phyloP scores from a whole-genome alignment of 2,888 invertebrate genomes.

The Megastigmus dorsalis region DNA sequence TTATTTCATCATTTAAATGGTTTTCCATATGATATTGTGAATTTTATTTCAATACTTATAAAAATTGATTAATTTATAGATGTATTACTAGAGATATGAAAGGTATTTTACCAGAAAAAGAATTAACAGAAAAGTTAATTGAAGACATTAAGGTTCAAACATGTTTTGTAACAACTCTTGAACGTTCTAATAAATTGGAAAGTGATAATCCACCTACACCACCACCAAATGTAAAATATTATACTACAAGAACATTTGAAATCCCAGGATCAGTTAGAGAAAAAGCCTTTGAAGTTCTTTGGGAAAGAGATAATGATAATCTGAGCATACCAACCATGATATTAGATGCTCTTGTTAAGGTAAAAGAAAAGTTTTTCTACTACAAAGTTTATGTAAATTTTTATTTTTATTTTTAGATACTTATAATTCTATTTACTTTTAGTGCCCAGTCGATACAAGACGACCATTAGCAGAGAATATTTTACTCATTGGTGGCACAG shows the following conservation, averaged over 20 bases:
- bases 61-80: conserved; percentile 57
- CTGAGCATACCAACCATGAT: conserved; percentile 89
- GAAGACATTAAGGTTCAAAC: conserved; percentile 84
- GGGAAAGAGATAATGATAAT: conserved; percentile 88
- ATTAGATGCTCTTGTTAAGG: conserved; percentile 85
- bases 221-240: conserved; percentile 81
- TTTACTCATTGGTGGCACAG: conserved; percentile 90
- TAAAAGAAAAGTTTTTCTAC: conserved; percentile 60
- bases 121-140: conserved; percentile 72
- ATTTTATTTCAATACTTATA: too few species aligned
- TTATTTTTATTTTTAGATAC: conserved; percentile 33
- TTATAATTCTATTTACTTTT: too few species aligned
- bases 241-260: conserved; percentile 79
- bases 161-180: conserved; percentile 89
- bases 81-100: conserved; percentile 62
- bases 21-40: too few species aligned
- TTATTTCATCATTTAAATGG: background rate
- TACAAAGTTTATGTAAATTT: conserved; percentile 6
- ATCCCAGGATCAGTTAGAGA: conserved; percentile 86
- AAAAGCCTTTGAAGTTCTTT: conserved; percentile 88
- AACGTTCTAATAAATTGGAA: conserved; percentile 79
- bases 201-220: conserved; percentile 75
- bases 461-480: conserved; percentile 87
- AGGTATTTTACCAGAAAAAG: conserved; percentile 58
- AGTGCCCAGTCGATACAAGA: conserved; percentile 90